Base-by-base conservation (phyloP, 2,888 invertebrate species). In the Tenthredo amoena region DNA sequence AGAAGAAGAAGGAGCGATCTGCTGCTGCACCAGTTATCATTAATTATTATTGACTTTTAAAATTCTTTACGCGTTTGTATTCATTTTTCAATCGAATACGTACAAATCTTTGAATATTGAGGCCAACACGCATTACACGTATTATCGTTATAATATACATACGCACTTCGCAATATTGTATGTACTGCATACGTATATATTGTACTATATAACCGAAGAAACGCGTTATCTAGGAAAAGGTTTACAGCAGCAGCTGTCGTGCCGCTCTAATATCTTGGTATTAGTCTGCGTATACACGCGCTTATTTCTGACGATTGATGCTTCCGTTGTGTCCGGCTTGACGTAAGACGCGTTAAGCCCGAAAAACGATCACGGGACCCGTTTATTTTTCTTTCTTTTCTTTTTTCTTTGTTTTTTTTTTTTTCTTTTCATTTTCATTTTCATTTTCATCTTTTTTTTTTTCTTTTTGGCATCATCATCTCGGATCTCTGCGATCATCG, bases 291-390 rank as follows among this genome's bases (percentile, higher is more conserved):
- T 26, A 26, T 26, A 77, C 34, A 34, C 50, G 31, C 47, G 47
- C 34, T 31, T 47, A n/a, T 34, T 55, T 50, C 55, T 77, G 18
- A 50, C 43, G 77, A 77, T 77, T 77, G 77, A 77, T 55, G 77
- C 77, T 55, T 50, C 77, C 77, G 55, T 77, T 55, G 77, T 77
- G 77, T 77, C 55, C 77, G 77, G 77, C 43, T 74, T 74, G 72
- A 74, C 72, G 72, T 74, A 74, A 74, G 40, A n/a, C 72, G 7
- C 40, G 72, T 74, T 43, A 31, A 40, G 31, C n/a, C 40, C 43
- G 43, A 43, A 74, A 43, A 40, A 74, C 43, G n/a, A 26, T 74
- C 43, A 21, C 72, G 72, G 40, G 43, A 43, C n/a, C 26, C 18
- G 37, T 18, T 18, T 1, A 18, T 71, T 34, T 71, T 68, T 71